Percentiles rank a stretch among this genome's conserved stretches.
Evolutionary conservation across 2,888 invertebrate genomes (phyloP).

Genomic region (Drosophila phalerata): DNA sequence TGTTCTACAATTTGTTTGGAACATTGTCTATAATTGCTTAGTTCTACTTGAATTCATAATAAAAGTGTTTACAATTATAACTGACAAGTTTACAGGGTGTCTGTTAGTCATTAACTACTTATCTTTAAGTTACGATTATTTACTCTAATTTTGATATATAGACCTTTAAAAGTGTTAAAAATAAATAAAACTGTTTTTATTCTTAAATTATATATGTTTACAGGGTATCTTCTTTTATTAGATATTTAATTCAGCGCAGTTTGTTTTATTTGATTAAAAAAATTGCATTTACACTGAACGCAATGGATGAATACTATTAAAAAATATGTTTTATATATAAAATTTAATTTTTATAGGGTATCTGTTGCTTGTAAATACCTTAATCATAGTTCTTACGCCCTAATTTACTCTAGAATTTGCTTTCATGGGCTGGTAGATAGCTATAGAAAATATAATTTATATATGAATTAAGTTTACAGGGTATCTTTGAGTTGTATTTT

Average conservation of each 20-base stretch:
- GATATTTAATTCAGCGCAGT: too few relatives aligned
- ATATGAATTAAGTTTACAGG: neutral
- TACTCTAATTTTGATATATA: neutral
- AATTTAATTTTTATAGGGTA: neutral
- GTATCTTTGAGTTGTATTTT: neutral
- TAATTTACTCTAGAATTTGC: too few relatives aligned
- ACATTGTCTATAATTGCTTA: neutral
- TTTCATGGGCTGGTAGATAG: too few relatives aligned
- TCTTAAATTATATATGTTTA: neutral
- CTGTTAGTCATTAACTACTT: neutral
- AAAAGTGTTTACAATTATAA: neutral
- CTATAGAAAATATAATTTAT: neutral
- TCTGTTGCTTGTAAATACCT: neutral
- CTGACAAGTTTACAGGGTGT: neutral
- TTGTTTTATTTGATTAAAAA: too few relatives aligned
- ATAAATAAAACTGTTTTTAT: neutral
- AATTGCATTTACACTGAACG: too few relatives aligned
- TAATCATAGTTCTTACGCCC: too few relatives aligned
- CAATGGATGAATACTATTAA: neutral
- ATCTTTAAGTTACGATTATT: neutral
- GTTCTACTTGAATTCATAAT: neutral
- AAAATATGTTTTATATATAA: neutral
- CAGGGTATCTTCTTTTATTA: too few relatives aligned
- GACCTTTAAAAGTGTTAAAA: neutral
- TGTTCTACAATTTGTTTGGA: neutral